Evolutionary conservation across 2,113 vertebrate genomes (phyloP).

Genomic region (Cyprinodon tularosa): DNA sequence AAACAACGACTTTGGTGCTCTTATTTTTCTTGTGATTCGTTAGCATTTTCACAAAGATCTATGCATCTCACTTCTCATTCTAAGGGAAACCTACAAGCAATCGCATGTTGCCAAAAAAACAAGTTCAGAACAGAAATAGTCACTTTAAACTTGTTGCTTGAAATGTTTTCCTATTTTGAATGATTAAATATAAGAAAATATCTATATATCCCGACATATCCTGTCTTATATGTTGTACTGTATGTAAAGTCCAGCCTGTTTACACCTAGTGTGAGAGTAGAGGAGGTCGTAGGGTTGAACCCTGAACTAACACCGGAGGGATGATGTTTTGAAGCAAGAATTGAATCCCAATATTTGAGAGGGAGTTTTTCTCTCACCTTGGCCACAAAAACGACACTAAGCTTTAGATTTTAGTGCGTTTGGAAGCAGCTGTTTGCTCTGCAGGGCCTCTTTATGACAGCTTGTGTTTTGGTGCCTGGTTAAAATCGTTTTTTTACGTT

Average conservation of each 20-base stretch:
- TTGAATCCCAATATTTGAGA: background rate
- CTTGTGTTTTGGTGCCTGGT: background rate
- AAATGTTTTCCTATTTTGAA: background rate
- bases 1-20: slow-evolving; percentile 17
- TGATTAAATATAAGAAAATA: background rate
- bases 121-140: background rate
- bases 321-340: background rate
- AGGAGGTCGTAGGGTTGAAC: background rate
- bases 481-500: background rate
- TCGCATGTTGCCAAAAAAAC: slow-evolving; percentile 51
- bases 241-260: background rate
- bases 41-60: slow-evolving; percentile 15
- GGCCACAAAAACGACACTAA: background rate
- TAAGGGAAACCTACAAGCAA: background rate
- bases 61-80: slow-evolving; percentile 25
- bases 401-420: background rate
- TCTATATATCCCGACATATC: background rate
- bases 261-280: background rate
- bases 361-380: background rate
- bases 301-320: background rate
- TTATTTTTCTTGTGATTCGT: background rate
- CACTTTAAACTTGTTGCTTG: background rate
- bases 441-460: too few species aligned
- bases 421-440: background rate
- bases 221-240: background rate